Conservation (phyloP, 2,113 vertebrate species). For the Chascanopsetta lugubris region DNA sequence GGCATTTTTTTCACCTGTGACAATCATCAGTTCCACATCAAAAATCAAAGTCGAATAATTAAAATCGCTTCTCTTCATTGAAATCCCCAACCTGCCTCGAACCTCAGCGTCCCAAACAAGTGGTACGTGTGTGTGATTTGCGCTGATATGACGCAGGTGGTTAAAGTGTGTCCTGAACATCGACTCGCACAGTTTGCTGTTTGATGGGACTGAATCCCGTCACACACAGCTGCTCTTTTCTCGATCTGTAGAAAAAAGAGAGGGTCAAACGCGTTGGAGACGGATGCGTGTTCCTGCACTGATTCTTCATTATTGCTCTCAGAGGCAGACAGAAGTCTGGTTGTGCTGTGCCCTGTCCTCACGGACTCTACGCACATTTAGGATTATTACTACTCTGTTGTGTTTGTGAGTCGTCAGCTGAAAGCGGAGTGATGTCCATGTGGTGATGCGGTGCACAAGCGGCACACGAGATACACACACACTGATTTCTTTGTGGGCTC, state of each 20-base stretch:
- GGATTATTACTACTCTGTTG: neutral
- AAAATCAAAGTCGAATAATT: neutral
- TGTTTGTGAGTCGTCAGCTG: neutral
- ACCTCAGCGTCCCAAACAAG: neutral
- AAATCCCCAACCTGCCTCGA: neutral
- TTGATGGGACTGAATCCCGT: neutral
- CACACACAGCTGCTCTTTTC: constrained; percentile 2
- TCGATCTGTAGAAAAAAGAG: constrained; percentile 15
- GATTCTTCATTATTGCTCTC: constrained; percentile 70
- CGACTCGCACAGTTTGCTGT: neutral
- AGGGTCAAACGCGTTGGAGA: constrained; percentile 1
- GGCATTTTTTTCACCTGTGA: too few species aligned
- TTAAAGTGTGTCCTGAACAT: neutral
- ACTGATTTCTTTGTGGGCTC: constrained; percentile 1
- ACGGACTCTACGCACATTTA: constrained; percentile 4
- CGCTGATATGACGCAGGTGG: constrained; percentile 14
- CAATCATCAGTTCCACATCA: too few species aligned
- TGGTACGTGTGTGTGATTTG: neutral
- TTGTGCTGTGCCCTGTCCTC: constrained; percentile 43
- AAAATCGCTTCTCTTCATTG: neutral
- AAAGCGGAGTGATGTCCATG: neutral
- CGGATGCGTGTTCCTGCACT: constrained; percentile 4
- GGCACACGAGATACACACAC: constrained; percentile 58
- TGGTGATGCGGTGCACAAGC: constrained; percentile 41
- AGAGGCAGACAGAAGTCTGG: constrained; percentile 37